Percentiles rank a stretch among this genome's conserved stretches.
Evolutionary conservation across 1,140 invertebrate genomes (phyloP).

Genomic region (Sweltsa coloradensis): DNA sequence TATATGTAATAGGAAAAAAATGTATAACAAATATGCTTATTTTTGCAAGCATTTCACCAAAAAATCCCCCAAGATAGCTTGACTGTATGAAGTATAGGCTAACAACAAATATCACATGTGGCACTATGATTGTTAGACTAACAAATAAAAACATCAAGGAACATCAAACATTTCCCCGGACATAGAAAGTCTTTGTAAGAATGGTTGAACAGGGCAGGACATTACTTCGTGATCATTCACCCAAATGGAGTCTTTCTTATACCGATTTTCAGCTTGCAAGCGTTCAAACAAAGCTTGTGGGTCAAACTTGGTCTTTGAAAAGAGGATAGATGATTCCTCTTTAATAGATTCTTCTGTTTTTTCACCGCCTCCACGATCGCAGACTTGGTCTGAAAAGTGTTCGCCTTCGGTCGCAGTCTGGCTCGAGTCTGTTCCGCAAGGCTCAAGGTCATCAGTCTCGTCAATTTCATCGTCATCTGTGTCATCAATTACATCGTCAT

Average conservation of each 20-base stretch:
- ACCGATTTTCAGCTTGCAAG: constrained; percentile 40
- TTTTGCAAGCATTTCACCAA: too few species aligned
- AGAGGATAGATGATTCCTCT: constrained; percentile 12
- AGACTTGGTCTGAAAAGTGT: neutral
- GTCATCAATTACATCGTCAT: neutral
- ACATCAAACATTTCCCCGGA: constrained; percentile 43
- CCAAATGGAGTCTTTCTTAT: constrained; percentile 35
- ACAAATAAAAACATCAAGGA: too few species aligned
- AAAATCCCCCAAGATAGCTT: too few species aligned
- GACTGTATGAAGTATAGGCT: too few species aligned
- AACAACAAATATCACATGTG: too few species aligned
- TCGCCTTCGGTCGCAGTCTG: neutral
- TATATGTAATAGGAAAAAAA: too few species aligned
- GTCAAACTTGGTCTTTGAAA: constrained; percentile 32
- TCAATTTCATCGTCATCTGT: neutral
- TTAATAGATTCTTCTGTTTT: constrained; percentile 24
- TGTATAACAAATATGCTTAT: too few species aligned
- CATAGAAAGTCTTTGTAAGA: constrained; percentile 55
- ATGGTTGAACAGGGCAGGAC: constrained; percentile 52
- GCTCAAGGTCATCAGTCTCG: neutral
- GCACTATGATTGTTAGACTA: too few species aligned
- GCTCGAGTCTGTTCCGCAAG: neutral
- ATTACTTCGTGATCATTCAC: constrained; percentile 41
- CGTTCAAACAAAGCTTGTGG: constrained; percentile 44
- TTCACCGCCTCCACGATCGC: constrained; percentile 5